Evolutionary conservation across 2,113 vertebrate species (phyloP), one percentile per base, ranked within the genome.

Genomic region (Hassar affinis): DNA sequence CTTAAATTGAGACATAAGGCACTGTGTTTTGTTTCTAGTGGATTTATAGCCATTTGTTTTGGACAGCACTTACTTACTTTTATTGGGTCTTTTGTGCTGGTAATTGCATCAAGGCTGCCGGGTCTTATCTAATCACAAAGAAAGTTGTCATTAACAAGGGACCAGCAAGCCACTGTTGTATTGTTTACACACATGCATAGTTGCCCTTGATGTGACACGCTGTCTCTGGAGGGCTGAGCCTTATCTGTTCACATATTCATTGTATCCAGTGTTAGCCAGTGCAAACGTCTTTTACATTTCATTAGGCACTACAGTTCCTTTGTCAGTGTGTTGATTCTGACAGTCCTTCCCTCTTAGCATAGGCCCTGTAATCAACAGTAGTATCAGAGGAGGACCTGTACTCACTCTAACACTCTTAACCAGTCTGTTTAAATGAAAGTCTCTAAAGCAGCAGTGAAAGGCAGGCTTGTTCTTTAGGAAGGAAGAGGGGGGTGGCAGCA

Each of bases 361-460:
- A 76, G 3, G 27, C 72, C 17, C 47, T 49, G 10, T 72, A 71
- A 84, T 79, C 77, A 79, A 51, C 64, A 33, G 33, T 71, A 71
- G 52, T 52, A 47, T 49, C 18, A 7, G 20, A 33, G 64, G 14
- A 59, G 42, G 45, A 84, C 59, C 75, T 45, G 68, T 75, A 18
- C 35, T 54, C 35, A 51, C 64, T 85, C 47, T 85, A 35, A 30
- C 27, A 22, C 56, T 76, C 35, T 85, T 61, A 27, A 33, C 12
- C 85, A 45, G 54, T 35, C 76, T 78, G 62, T 78, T 35, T 83
- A 81, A 85, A 85, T 78, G 49, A 81, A 83, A 78, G 59, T 56
- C 69, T 52, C 18, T 47, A 71, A 57, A 49, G 35, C 69, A 33
- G n/a, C 61, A 71, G 57, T 54, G 79, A 66, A 78, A 82, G 85